A percentile compares a stretch with the other conserved stretches of the same genome.
phyloP scores from a whole-genome alignment of 2,113 vertebrate genomes.

The Centropus unirufus region DNA sequence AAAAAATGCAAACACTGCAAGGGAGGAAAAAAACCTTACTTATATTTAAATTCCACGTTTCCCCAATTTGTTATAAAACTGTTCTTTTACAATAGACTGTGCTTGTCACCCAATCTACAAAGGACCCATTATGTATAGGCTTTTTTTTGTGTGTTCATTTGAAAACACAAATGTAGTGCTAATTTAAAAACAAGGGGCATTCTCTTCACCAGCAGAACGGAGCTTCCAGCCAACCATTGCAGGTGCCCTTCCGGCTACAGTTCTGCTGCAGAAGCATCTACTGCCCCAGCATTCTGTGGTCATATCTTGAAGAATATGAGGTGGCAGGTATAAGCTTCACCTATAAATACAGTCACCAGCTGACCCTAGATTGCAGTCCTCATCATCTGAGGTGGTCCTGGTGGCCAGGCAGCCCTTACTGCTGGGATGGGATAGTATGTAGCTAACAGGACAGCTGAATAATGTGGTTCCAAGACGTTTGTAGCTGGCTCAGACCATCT shows the following conservation, averaged over 20 bases:
- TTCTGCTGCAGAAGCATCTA: not conserved
- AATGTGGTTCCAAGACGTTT: not conserved
- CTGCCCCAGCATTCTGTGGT: not conserved
- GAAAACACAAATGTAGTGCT: not conserved
- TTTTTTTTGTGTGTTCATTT: not conserved
- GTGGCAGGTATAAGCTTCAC: not conserved
- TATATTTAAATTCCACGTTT: conserved; percentile 3
- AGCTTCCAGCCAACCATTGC: not conserved
- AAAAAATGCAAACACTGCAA: not conserved
- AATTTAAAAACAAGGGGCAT: conserved; percentile 4
- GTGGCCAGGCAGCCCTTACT: not conserved
- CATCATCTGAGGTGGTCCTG: rapidly evolving
- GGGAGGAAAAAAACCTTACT: not conserved
- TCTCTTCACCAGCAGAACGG: not conserved
- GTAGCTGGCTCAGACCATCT: not conserved
- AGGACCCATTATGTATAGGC: not conserved
- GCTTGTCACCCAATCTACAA: conserved; percentile 7
- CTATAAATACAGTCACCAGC: not conserved
- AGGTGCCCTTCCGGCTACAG: not conserved
- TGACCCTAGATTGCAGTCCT: not conserved
- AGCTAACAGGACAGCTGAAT: not conserved
- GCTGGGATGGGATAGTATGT: not conserved
- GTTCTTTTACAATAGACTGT: conserved; percentile 2
- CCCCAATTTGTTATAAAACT: conserved; percentile 1
- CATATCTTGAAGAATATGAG: not conserved